Conservation (phyloP, 1,140 invertebrate species). For the Venturia canescens region DNA sequence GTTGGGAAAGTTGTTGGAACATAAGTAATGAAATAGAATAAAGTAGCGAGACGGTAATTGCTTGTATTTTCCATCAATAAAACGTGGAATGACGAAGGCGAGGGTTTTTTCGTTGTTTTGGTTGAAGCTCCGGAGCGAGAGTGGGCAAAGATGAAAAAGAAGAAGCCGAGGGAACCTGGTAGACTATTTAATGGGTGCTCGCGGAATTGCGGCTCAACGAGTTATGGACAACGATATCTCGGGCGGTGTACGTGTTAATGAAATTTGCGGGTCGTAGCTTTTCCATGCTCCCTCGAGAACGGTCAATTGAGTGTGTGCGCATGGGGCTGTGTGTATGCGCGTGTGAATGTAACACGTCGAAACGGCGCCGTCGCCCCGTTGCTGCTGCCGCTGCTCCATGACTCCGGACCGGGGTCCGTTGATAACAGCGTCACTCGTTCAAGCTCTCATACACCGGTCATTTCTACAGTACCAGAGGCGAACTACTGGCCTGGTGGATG, state of each 20-base stretch:
- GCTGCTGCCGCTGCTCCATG: neutral
- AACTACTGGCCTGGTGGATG: slow-evolving; percentile 34
- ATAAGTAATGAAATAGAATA: neutral
- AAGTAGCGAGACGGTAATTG: neutral
- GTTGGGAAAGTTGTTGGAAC: neutral
- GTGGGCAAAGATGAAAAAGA: neutral
- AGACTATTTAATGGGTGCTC: slow-evolving; percentile 53
- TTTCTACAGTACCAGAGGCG: slow-evolving; percentile 2
- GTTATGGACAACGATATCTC: slow-evolving; percentile 62
- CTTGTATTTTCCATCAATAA: slow-evolving; percentile 26
- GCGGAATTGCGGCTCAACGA: slow-evolving; percentile 57
- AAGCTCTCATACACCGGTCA: slow-evolving; percentile 1
- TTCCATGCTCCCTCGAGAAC: slow-evolving; percentile 55
- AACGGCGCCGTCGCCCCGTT: slow-evolving; percentile 49
- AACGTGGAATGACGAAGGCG: neutral
- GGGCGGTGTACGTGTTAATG: slow-evolving; percentile 62
- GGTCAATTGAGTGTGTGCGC: slow-evolving; percentile 42
- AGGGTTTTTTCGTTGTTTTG: neutral
- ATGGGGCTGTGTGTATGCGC: neutral
- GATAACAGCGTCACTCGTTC: slow-evolving; percentile 46
- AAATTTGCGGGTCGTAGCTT: slow-evolving; percentile 68
- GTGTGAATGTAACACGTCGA: slow-evolving; percentile 48
- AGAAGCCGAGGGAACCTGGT: slow-evolving; percentile 22
- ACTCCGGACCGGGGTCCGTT: slow-evolving; percentile 34
- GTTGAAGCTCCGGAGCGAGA: neutral